Conservation (phyloP, 2,888 invertebrate species). For the Trachelus tabidus region DNA sequence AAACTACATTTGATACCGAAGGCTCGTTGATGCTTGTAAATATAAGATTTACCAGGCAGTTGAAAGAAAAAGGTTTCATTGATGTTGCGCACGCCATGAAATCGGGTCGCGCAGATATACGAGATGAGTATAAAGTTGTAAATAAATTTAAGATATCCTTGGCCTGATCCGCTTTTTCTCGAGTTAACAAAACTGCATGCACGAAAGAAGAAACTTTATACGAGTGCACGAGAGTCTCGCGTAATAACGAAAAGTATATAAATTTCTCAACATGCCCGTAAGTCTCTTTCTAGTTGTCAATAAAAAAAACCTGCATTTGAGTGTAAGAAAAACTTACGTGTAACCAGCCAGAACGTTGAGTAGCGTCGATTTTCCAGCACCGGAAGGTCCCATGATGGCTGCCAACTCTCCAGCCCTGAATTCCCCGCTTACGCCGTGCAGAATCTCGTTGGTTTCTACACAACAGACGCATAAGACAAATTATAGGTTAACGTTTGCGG, state of each 20-base stretch:
- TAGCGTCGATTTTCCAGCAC: slow-evolving; percentile 86
- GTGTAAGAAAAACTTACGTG: slow-evolving; percentile 72
- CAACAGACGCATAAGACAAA: slow-evolving; percentile 34
- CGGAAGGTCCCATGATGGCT: slow-evolving; percentile 78
- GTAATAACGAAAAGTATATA: background rate
- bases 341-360: slow-evolving; percentile 92
- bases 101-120: background rate
- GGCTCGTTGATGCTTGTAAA: background rate
- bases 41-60: background rate
- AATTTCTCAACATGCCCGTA: background rate
- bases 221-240: background rate
- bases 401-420: slow-evolving; percentile 74
- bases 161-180: background rate
- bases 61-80: background rate
- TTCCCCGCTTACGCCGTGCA: slow-evolving; percentile 69
- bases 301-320: background rate
- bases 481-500: background rate
- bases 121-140: background rate
- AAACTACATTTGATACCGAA: too few species aligned
- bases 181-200: background rate
- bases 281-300: background rate
- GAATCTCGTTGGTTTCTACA: slow-evolving; percentile 73
- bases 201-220: background rate
- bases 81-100: background rate
- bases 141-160: background rate